Evolutionary conservation across 2,797 vertebrate genomes (phyloP).

Genomic region (Microcaecilia unicolor): DNA sequence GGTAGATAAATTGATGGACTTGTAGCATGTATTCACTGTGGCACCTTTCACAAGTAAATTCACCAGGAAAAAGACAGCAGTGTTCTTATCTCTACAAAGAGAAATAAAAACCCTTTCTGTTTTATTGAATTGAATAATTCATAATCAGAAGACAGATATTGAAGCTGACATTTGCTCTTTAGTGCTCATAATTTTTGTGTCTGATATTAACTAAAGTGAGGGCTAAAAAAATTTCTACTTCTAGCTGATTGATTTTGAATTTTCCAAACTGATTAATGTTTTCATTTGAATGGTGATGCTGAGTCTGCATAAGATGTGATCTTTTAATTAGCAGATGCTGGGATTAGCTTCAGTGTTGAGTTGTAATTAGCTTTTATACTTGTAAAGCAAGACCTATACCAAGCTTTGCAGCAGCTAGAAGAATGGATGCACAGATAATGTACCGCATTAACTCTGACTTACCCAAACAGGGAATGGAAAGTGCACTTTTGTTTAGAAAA

Average conservation of each 20-base stretch:
- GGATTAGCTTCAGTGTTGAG: constrained; percentile 52
- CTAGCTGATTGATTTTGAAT: constrained; percentile 41
- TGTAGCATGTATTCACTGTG: no score
- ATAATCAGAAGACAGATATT: not conserved
- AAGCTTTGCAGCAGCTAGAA: constrained; percentile 22
- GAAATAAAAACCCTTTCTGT: constrained; percentile 4
- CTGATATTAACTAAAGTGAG: constrained; percentile 21
- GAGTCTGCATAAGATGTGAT: constrained; percentile 57
- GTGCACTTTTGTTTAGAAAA: no score
- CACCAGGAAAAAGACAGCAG: no score
- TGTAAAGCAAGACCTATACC: constrained; percentile 17
- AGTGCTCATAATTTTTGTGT: constrained; percentile 10
- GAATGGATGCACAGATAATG: constrained; percentile 20
- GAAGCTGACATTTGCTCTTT: constrained; percentile 9
- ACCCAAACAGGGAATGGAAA: no score
- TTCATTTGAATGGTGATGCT: constrained; percentile 53
- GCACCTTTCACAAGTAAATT: no score
- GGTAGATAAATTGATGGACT: no score
- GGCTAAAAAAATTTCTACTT: constrained; percentile 26
- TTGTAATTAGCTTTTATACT: constrained; percentile 52
- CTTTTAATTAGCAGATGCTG: constrained; percentile 65
- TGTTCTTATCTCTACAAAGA: no score
- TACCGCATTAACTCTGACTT: constrained; percentile 17
- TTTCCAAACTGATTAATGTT: constrained; percentile 57
- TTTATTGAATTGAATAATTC: not conserved